Evolutionary conservation across 2,888 invertebrate species (phyloP), one percentile per base, ranked within the genome.

Genomic region (Aspidiotus destructor): DNA sequence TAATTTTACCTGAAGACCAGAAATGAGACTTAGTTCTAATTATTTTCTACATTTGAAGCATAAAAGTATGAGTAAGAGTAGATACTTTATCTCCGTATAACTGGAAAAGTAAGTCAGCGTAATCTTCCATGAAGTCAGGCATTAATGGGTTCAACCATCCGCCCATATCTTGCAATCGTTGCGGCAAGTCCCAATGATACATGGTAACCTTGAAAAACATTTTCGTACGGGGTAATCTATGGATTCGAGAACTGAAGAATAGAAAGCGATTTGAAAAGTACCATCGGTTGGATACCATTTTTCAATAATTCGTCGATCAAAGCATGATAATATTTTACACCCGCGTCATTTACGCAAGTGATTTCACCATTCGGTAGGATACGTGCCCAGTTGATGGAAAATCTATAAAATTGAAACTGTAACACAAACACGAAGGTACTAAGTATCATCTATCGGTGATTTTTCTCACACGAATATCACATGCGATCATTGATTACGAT

Each of bases 101-200:
- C 58, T 77, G 74, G 70, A 83, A 82, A 8, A 81, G 76, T 42
- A 85, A 77, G 73, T 78, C 78, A 0, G 85, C 84, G 72, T 84
- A 87, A 73, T 86, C 85, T 28, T 80, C 81, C 73, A 81, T 86
- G 71, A 83, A 81, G 41, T 85, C 83, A 15, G 84, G 80, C 7
- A 87, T 83, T 72, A 83, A 81, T 0, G 83, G 81, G 75, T 86
- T 87, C 0, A 82, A 79, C 84, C 85, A 87, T 7, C 85, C 86
- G 0, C 86, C 85, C 7, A 84, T 75, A 62, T 83, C 81, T 77
- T 75, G 75, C 3, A 77, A 72, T 3, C 72, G 71, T 73, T 84
- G 82, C 0, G 86, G 85, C 68, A 85, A 77, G 74, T 86, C 85
- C 84, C 84, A 85, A 74, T 86, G 86, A 77, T 84, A 85, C 53